Evolutionary conservation across 92 coral and sea anemone genomes (phyloP), one percentile per base, ranked within the genome.

Genomic region (Paramuricea clavata): DNA sequence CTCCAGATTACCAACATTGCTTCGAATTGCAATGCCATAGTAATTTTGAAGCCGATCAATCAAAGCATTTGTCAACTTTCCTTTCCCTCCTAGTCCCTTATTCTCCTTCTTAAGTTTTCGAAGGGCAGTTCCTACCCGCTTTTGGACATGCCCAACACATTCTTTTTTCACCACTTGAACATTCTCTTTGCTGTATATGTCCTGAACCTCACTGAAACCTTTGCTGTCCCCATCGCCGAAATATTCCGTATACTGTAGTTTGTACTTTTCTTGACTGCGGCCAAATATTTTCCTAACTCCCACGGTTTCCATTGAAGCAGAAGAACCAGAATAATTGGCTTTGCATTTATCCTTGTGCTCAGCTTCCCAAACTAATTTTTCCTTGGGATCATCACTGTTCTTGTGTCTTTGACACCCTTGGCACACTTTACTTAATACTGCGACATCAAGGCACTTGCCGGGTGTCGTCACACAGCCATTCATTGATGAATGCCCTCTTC

Each of bases 121-220:
- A 12, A 76, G 81, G 27, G 89, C 78, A 31, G 83, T 76, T 21
- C 78, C 88, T 0, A 77, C 69, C 49, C 89, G 49, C 75, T 86
- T 86, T 32, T 86, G 79, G 2, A 28, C 82, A 47, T 85, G 89
- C n/a, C 79, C 89, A 10, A 76, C 65, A 76, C 89, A 85, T 74
- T 85, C 88, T 22, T 62, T 85, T 68, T 85, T 85, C 35, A 61
- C 64, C 9, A 76, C 89, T 7, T 60, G 36, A 1, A 61, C 76
- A 22, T 76, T 76, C 17, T 54, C 82, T 44, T 32, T 72, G 54
- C 43, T 72, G 54, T 76, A 49, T 3, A 32, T 22, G 28, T 27
- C 50, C 27, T 76, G 54, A 6, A 76, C 67, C 5, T 78, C 26
- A 13, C 23, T n/a, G 17, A 59, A 59, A 23, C 85, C 85, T 80